Evolutionary conservation across 2,797 vertebrate genomes (phyloP), one percentile per base, ranked within the genome.

Genomic region (Mycteria americana): DNA sequence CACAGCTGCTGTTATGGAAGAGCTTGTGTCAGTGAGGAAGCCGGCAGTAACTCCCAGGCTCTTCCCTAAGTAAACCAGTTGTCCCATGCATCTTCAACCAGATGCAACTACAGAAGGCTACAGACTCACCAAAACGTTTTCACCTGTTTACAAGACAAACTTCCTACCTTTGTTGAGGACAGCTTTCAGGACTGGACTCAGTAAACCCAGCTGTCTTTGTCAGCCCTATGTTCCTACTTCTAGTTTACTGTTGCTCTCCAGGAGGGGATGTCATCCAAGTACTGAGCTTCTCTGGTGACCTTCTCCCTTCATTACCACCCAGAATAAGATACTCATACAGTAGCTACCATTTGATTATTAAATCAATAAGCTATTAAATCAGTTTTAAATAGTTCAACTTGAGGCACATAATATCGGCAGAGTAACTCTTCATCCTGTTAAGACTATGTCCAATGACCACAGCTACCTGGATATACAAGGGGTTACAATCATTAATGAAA

Each of bases 361-460:
- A n/a, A 50, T 19, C 18, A 56, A 16, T 35, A 53, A 73, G 7
- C 30, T n/a, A 23, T 60, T 75, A 72, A 18, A 53, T 68, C 22
- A 27, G n/a, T 28, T 59, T 46, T 41, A 41, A 53, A 35, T 22
- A 59, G 23, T 31, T 57, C 56, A 41, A 18, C 15, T 23, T n/a
- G 7, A 72, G 9, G 7, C 35, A 65, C 2, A 2, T 4, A 9
- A 21, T 13, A 25, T 0, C 18, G 11, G 23, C 1, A 0, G 15
- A 46, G 8, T 37, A 39, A 65, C n/a, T 41, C 31, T 65, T 54
- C 22, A 19, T n/a, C 6, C 16, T 51, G 16, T 46, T 62, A 50
- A 60, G 51, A 25, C 12, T 31, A 23, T 5, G 22, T 50, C 41
- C 22, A 51, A 10, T 5, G 10, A 31, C 41, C 14, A 57, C 37